Conservation (phyloP, 2,888 invertebrate genomes). For the Lasioglossum oenotherae region DNA sequence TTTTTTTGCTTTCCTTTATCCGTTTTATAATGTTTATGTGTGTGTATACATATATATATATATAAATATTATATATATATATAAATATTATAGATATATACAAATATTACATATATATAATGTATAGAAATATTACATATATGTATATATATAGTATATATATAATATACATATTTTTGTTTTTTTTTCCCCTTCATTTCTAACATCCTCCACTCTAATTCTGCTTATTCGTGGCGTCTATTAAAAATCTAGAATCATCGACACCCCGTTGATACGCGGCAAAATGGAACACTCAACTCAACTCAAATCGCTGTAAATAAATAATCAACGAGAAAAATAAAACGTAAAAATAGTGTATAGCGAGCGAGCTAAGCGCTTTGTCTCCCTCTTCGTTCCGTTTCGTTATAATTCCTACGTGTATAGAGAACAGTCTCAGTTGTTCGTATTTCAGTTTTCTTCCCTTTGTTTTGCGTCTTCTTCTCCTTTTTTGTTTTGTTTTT, state of each 20-base stretch:
- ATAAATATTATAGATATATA: background rate
- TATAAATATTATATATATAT: constrained; percentile 6
- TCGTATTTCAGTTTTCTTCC: constrained; percentile 6
- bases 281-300: constrained; percentile 43
- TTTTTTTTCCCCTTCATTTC: constrained; percentile 12
- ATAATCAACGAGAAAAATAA: constrained; percentile 52
- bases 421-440: constrained; percentile 59
- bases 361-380: constrained; percentile 19
- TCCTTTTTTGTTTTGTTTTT: constrained; percentile 12
- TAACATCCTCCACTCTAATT: background rate
- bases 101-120: background rate
- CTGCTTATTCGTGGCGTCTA: constrained; percentile 14
- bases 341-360: constrained; percentile 13
- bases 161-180: constrained; percentile 16
- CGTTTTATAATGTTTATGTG: constrained; percentile 41
- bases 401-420: constrained; percentile 8
- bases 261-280: constrained; percentile 13
- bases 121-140: constrained; percentile 32
- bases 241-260: constrained; percentile 34
- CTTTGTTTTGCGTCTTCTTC: background rate
- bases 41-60: constrained; percentile 12
- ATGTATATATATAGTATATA: background rate
- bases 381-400: constrained; percentile 26
- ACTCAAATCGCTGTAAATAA: constrained; percentile 60
- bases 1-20: constrained; percentile 58